These are phyloP conservation scores for Brachirus orientalis DNA, from an alignment of 2,113 vertebrate genomes.

Conservation along the genomic window DNA sequence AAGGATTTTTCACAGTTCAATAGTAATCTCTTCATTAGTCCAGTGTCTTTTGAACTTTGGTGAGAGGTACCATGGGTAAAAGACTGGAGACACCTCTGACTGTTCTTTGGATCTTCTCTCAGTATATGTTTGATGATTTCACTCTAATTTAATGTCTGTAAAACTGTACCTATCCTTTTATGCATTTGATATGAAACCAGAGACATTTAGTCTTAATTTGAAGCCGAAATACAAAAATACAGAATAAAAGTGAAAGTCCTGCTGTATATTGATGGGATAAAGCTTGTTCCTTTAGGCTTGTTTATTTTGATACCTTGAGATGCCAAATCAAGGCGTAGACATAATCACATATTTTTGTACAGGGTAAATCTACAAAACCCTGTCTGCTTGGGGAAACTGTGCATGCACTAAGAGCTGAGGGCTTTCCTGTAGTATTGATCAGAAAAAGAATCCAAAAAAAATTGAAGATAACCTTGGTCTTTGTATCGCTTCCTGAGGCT, in stretches of 20 bases:
- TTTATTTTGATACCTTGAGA: not conserved
- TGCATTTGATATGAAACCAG: not conserved
- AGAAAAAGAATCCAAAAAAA: too few relatives aligned
- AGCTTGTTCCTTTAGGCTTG: not conserved
- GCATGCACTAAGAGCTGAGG: not conserved
- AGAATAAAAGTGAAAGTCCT: not conserved
- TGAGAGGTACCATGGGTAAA: not conserved
- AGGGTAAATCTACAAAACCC: not conserved
- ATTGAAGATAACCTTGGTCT: constrained; percentile 88
- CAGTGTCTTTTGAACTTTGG: constrained; percentile 24
- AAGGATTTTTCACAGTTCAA: constrained; percentile 11
- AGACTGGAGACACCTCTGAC: not conserved
- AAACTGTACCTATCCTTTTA: not conserved
- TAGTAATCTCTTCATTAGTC: constrained; percentile 9
- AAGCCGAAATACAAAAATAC: not conserved
- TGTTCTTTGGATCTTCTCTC: not conserved
- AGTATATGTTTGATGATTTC: constrained; percentile 9
- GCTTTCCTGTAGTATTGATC: constrained; percentile 1
- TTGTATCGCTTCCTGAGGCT: constrained; percentile 90
- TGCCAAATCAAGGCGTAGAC: not conserved
- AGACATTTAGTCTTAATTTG: not conserved
- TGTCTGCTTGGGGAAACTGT: not conserved
- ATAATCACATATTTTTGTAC: not conserved
- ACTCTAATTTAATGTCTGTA: constrained; percentile 9
- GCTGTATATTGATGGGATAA: not conserved